Base-by-base conservation (phyloP, 2,888 invertebrate genomes). In the Marasmarcha lunaedactyla region DNA sequence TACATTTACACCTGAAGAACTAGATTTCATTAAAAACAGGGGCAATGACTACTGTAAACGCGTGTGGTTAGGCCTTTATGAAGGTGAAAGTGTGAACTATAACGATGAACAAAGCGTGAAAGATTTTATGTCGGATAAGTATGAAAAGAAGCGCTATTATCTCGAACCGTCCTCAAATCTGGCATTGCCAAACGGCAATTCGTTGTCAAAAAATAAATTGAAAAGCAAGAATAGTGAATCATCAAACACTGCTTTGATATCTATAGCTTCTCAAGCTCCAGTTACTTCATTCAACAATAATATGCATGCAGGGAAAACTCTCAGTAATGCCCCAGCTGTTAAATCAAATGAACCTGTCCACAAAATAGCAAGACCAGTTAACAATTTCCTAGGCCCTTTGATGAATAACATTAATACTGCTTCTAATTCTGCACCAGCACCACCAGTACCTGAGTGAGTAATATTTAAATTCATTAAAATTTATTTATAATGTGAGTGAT, bases 1-100 rank as follows among this genome's bases (percentile, higher is more conserved):
- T 46, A 95, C 95, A 55, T 98, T 98, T 77, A 94, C 94, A 43
- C 89, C 91, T 54, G 98, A 98, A 57, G 98, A 98, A 84, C 90
- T 98, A 63, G 95, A 97, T 62, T 90, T 94, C 62, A 87, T 98
- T 51, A 92, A 90, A 81, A 85, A 88, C 48, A 90, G 92, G 71
- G 98, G 98, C 53, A 98, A 98, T 78, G 95, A 97, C 86, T 90
- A 93, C 62, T 97, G 97, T 74, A 88, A 90, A 62, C 90, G 91
- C 71, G 92, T 95, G 54, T 98, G 97, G 96, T 84, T 98, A 55
- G 97, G 96, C 6, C 84, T 95, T 38, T 92, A 93, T 84, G 95
- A 94, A 69, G 88, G 90, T 64, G 76, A 84, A 72, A 78, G 84
- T 69, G 86, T 88, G 33, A 91, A 92, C 63, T 88, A 89, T 48